A percentile compares a stretch with the other conserved stretches of the same genome.
Conservation (phyloP, 2,797 vertebrate genomes). For the Myoxocephalus aenaeus region DNA sequence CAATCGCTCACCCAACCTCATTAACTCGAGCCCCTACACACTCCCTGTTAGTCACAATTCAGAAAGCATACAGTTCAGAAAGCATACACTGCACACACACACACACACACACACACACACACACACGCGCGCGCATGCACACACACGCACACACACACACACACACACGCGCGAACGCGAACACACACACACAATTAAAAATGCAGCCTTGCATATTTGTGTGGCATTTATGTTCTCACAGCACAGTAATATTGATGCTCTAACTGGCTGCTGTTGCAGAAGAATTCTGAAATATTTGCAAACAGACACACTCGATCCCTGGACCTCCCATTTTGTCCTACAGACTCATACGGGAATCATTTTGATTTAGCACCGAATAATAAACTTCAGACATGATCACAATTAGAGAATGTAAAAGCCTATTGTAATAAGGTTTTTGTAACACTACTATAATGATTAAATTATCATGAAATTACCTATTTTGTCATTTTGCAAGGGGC, state of each 20-base stretch:
- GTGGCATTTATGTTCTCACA: slow-evolving; percentile 50
- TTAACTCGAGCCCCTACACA: slow-evolving; percentile 72
- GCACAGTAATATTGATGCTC: slow-evolving; percentile 5
- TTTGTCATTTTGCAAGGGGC: slow-evolving; percentile 42
- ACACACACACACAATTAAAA: slow-evolving; percentile 53
- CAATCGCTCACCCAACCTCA: slow-evolving; percentile 71
- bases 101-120: slow-evolving; percentile 48
- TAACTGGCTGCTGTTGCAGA: slow-evolving; percentile 10
- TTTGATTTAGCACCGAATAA: slow-evolving; percentile 27
- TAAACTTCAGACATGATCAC: slow-evolving; percentile 22
- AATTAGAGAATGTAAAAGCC: slow-evolving; percentile 23
- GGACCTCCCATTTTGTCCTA: background rate
- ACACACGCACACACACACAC: slow-evolving; percentile 34
- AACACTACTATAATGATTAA: slow-evolving; percentile 44
- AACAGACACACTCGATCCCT: slow-evolving; percentile 5
- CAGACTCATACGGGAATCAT: slow-evolving; percentile 1
- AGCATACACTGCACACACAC: slow-evolving; percentile 26
- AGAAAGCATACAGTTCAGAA: slow-evolving; percentile 74
- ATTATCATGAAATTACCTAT: slow-evolving; percentile 53
- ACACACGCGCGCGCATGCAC: slow-evolving; percentile 9
- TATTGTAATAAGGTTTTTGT: slow-evolving; percentile 20
- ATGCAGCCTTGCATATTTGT: slow-evolving; percentile 62
- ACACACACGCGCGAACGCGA: background rate
- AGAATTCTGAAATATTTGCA: slow-evolving; percentile 12
- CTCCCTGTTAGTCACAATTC: slow-evolving; percentile 81